phyloP scores from a whole-genome alignment of 1,140 invertebrate genomes.

The Carposina sasakii region DNA sequence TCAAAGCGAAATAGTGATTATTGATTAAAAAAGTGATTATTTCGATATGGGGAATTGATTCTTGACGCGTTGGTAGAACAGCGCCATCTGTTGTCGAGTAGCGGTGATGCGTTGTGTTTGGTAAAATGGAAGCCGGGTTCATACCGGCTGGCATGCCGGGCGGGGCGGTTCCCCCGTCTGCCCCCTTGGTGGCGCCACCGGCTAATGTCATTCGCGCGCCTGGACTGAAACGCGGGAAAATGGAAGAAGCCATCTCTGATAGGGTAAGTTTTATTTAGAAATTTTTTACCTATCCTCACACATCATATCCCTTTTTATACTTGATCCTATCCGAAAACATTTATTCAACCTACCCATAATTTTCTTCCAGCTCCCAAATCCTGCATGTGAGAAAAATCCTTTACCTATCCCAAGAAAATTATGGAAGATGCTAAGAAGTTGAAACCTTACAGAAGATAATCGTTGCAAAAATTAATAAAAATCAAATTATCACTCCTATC shows the following conservation, averaged over 20 bases:
- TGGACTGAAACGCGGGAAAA: conserved; percentile 80
- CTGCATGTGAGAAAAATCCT: no score
- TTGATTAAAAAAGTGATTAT: conserved; percentile 26
- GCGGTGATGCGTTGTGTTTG: conserved; percentile 36
- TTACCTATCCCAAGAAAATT: no score
- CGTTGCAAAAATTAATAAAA: no score
- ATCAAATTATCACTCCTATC: no score
- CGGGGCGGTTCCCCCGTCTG: conserved; percentile 28
- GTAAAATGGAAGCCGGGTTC: conserved; percentile 64
- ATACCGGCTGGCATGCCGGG: conserved; percentile 49
- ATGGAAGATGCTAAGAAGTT: no score
- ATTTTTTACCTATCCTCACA: no score
- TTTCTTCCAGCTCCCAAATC: no score
- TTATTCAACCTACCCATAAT: neutral
- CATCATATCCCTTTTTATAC: neutral
- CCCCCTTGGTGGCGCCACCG: conserved; percentile 49
- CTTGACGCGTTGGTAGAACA: conserved; percentile 15
- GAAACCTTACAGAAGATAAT: no score
- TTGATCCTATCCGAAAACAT: neutral
- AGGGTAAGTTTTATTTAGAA: conserved; percentile 79
- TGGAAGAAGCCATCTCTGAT: conserved; percentile 80
- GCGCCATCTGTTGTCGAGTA: conserved; percentile 47
- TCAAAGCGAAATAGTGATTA: conserved; percentile 13
- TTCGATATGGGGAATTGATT: neutral
- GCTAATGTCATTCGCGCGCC: conserved; percentile 78